These are phyloP conservation scores for Mesocentrotus franciscanus DNA, from an alignment of 53 echinoderm and acorn worm genomes.

Conservation along the genomic window DNA sequence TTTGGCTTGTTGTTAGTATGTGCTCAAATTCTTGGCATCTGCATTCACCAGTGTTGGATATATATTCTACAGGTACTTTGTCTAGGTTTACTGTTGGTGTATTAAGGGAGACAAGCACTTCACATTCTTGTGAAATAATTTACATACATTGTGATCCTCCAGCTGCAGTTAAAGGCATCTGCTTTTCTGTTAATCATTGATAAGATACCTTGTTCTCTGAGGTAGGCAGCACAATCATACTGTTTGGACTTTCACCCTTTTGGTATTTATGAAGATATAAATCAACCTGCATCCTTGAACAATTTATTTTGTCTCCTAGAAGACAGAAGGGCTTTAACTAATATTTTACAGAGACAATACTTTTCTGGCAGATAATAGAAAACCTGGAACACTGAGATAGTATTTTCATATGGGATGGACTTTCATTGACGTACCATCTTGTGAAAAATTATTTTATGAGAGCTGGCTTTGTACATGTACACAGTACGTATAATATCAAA, in stretches of 20 bases:
- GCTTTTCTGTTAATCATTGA: not conserved
- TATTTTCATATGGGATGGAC: no score
- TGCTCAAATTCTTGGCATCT: not conserved
- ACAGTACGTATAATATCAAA: no score
- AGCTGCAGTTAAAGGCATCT: not conserved
- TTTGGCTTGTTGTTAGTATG: not conserved
- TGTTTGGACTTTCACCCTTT: not conserved
- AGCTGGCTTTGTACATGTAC: no score
- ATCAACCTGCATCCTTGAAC: not conserved
- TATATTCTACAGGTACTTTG: not conserved
- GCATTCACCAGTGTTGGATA: not conserved
- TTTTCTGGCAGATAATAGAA: no score
- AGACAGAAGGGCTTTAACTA: no score
- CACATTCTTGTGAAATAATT: not conserved
- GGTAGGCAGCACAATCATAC: not conserved
- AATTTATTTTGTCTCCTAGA: not conserved
- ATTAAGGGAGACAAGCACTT: not conserved
- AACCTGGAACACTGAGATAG: no score
- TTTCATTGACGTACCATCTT: no score
- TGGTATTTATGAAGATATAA: not conserved
- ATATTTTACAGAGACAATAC: no score
- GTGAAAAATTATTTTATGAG: no score
- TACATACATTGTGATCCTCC: no score
- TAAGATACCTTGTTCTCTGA: not conserved
- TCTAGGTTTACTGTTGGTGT: not conserved